Percentiles rank a stretch among this genome's conserved stretches.
Conservation (phyloP, 2,888 invertebrate genomes). For the Steromphala cineraria region DNA sequence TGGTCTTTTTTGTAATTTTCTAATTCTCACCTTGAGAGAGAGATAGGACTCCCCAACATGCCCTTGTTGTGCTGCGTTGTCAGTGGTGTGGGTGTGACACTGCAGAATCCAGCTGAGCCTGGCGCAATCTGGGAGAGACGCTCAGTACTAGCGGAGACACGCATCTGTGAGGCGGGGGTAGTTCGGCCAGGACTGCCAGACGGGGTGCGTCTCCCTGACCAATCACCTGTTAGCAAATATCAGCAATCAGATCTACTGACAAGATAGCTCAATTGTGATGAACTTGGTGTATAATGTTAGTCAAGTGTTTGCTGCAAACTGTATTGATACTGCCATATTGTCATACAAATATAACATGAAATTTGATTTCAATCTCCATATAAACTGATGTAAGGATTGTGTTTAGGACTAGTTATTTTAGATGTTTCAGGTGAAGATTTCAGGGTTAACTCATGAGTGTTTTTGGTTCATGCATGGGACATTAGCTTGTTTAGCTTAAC, state of each 20-base stretch:
- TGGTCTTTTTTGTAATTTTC: too few relatives aligned
- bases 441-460: too few relatives aligned
- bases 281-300: too few relatives aligned
- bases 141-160: constrained; percentile 21
- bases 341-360: neutral
- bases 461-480: too few relatives aligned
- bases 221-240: neutral
- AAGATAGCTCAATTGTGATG: neutral
- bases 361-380: too few relatives aligned
- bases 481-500: too few relatives aligned
- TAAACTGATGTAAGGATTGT: too few relatives aligned
- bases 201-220: neutral
- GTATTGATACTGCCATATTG: too few relatives aligned
- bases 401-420: too few relatives aligned
- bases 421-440: too few relatives aligned
- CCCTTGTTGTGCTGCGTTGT: constrained; percentile 69
- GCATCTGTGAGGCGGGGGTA: neutral
- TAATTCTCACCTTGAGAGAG: neutral
- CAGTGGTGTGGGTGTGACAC: constrained; percentile 56
- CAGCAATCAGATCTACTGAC: neutral
- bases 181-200: neutral
- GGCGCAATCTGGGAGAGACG: constrained; percentile 36
- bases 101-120: constrained; percentile 53
- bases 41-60: constrained; percentile 22
- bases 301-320: too few relatives aligned